Percentiles rank a stretch among this genome's conserved stretches.
Evolutionary conservation across 2,797 vertebrate species (phyloP).

Genomic region (Potorous gilbertii): DNA sequence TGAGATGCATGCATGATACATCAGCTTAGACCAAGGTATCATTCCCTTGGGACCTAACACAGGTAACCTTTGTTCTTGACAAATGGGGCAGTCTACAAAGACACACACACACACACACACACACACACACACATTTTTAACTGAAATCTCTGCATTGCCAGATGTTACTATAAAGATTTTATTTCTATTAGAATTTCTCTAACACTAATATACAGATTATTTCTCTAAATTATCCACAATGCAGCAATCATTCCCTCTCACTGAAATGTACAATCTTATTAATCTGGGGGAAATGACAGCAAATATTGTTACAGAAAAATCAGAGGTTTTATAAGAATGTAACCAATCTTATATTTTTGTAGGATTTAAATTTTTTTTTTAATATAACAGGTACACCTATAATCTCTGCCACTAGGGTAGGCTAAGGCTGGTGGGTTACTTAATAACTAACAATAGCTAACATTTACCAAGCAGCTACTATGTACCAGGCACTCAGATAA

Average conservation of each 20-base stretch:
- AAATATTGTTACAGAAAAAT: background rate
- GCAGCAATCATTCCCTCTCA: background rate
- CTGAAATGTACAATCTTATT: background rate
- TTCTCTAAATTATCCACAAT: background rate
- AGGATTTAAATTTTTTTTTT: background rate
- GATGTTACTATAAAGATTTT: background rate
- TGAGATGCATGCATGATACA: background rate
- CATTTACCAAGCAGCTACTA: background rate
- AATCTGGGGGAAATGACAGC: background rate
- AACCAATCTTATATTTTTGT: background rate
- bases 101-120: background rate
- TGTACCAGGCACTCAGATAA: background rate
- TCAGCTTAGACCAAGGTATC: background rate
- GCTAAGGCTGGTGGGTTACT: background rate
- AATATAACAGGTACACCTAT: background rate
- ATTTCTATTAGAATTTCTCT: background rate
- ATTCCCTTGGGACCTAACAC: background rate
- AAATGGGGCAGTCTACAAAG: background rate
- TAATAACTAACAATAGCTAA: background rate
- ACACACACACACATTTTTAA: background rate
- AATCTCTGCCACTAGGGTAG: background rate
- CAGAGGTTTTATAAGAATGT: background rate
- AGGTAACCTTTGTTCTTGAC: background rate
- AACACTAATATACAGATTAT: background rate
- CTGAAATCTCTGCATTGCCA: background rate